phyloP scores from a whole-genome alignment of 2,888 invertebrate species.

The Cantharis nigra region DNA sequence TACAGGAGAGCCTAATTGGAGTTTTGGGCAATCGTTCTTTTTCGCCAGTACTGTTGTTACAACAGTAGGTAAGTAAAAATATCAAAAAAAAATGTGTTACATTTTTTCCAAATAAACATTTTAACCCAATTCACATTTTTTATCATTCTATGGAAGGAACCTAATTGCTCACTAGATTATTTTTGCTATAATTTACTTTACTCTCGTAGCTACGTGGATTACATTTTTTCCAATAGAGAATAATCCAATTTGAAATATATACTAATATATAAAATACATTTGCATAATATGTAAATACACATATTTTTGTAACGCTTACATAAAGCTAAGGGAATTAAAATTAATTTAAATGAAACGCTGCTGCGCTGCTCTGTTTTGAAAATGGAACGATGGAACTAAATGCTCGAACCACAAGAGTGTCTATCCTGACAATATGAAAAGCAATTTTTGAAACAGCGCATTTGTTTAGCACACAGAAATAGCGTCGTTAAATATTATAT shows the following conservation, averaged over 20 bases:
- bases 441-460: not conserved
- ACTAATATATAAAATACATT: not conserved
- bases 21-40: conserved; percentile 87
- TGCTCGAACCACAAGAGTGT: not conserved
- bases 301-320: not conserved
- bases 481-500: not conserved
- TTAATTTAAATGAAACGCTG: not conserved
- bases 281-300: not conserved
- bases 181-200: no score
- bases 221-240: not conserved
- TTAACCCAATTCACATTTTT: no score
- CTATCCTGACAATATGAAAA: not conserved
- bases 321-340: not conserved
- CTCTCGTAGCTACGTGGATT: not conserved
- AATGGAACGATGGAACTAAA: not conserved
- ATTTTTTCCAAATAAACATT: no score
- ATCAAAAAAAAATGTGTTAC: no score
- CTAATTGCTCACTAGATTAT: no score
- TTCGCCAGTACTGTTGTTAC: conserved; percentile 87
- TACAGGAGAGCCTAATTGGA: conserved; percentile 84
- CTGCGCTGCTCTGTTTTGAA: not conserved
- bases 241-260: not conserved
- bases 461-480: not conserved
- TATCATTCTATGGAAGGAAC: no score
- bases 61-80: conserved; percentile 71